Conservation (phyloP, 2,888 invertebrate species). For the Parapristionchus giblindavisi region DNA sequence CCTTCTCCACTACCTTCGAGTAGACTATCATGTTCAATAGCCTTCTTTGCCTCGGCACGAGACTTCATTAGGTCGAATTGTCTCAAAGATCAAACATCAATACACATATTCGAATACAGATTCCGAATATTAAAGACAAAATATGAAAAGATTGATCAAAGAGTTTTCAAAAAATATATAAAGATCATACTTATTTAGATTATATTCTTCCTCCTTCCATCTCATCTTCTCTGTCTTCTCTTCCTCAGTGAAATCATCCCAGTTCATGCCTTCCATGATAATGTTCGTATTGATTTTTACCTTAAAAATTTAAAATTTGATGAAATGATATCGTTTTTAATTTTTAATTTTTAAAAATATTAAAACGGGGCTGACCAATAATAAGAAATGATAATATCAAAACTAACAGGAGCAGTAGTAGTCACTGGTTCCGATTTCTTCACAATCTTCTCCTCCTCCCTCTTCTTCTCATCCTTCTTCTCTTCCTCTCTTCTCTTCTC, state of each 20-base stretch:
- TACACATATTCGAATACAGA: neutral
- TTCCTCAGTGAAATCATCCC: conserved; percentile 31
- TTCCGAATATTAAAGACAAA: neutral
- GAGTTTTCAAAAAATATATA: neutral
- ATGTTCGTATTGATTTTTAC: conserved; percentile 29
- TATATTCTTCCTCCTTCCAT: conserved; percentile 20
- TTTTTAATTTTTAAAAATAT: neutral
- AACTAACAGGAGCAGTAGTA: conserved; percentile 43
- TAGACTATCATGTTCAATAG: neutral
- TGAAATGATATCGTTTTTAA: neutral
- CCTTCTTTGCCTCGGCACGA: conserved; percentile 2
- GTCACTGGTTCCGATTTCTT: conserved; percentile 43
- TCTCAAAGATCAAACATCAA: neutral
- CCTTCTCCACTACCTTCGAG: conserved; percentile 7
- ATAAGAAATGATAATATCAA: too few species aligned
- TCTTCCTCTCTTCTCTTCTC: conserved; percentile 43
- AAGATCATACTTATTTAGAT: conserved; percentile 25
- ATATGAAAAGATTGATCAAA: too few species aligned
- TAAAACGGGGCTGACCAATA: neutral
- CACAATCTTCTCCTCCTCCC: conserved; percentile 45
- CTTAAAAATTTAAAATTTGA: neutral
- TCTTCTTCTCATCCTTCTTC: conserved; percentile 48
- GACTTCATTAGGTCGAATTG: conserved; percentile 34
- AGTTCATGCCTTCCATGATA: neutral
- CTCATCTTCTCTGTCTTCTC: conserved; percentile 32